phyloP scores from a whole-genome alignment of 2,113 vertebrate genomes.

The Mellivora capensis region DNA sequence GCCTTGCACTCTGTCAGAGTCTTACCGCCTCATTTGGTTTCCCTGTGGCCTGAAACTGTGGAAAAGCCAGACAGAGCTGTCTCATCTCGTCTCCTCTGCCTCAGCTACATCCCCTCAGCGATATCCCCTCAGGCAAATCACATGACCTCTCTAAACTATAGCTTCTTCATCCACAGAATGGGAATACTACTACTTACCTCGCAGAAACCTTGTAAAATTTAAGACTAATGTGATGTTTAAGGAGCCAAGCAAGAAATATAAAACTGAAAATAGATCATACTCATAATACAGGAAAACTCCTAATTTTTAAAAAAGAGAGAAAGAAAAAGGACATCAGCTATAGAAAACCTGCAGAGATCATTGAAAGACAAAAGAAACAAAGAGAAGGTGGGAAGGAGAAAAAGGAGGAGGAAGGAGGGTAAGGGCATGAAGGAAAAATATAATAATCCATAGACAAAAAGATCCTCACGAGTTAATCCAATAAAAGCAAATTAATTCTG shows the following conservation, averaged over 20 bases:
- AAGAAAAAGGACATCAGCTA: neutral
- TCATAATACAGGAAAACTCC: neutral
- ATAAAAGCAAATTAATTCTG: neutral
- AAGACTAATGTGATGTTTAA: neutral
- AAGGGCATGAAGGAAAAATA: neutral
- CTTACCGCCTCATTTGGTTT: neutral
- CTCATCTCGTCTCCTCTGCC: neutral
- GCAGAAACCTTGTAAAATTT: neutral
- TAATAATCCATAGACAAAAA: neutral
- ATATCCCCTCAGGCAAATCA: neutral
- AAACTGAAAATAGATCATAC: neutral
- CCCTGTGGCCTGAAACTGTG: neutral
- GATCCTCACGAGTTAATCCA: neutral
- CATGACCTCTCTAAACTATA: neutral
- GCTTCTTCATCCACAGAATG: neutral
- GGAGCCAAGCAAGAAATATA: neutral
- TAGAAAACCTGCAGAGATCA: neutral
- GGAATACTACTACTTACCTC: neutral
- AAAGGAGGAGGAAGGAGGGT: neutral
- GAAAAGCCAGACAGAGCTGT: neutral
- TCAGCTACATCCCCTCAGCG: neutral
- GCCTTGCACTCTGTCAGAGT: neutral
- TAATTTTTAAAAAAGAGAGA: neutral
- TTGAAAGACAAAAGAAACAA: neutral
- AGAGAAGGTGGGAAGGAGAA: neutral